phyloP scores from a whole-genome alignment of 1,140 invertebrate species.

The Zophobas atratus region DNA sequence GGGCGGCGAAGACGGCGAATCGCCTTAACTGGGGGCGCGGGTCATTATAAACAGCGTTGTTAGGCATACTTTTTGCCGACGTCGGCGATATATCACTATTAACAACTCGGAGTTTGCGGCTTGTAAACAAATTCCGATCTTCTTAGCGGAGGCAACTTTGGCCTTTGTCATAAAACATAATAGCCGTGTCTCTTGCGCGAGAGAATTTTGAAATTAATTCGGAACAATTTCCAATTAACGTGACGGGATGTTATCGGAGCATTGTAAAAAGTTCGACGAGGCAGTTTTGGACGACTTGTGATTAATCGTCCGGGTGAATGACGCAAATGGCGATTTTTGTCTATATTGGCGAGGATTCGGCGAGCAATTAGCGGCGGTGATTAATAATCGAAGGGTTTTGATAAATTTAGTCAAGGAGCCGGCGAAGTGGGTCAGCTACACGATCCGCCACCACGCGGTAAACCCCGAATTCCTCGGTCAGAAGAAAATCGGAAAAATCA shows the following conservation, averaged over 20 bases:
- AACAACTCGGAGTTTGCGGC: background rate
- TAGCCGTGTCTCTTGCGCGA: background rate
- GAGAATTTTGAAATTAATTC: conserved; percentile 8
- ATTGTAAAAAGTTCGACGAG: conserved; percentile 14
- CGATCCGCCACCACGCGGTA: no score
- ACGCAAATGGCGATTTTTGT: conserved; percentile 22
- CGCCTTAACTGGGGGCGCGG: background rate
- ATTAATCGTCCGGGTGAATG: conserved; percentile 19
- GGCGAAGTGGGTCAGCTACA: no score
- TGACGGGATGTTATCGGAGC: background rate
- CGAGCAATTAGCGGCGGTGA: conserved; percentile 22
- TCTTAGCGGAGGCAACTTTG: background rate
- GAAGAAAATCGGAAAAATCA: no score
- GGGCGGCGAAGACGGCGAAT: conserved; percentile 2
- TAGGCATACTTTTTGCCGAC: conserved; percentile 1
- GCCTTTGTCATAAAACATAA: background rate
- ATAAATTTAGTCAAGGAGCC: no score
- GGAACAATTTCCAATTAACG: conserved; percentile 32
- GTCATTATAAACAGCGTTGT: background rate
- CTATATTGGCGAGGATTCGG: conserved; percentile 16
- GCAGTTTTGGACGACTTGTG: conserved; percentile 3
- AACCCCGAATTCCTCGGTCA: no score
- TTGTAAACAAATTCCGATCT: conserved; percentile 2
- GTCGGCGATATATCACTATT: background rate
- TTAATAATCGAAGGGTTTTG: conserved; percentile 6